These are phyloP conservation scores for Heliconius hortense DNA, from an alignment of 2,888 invertebrate species.

Conservation along the genomic window DNA sequence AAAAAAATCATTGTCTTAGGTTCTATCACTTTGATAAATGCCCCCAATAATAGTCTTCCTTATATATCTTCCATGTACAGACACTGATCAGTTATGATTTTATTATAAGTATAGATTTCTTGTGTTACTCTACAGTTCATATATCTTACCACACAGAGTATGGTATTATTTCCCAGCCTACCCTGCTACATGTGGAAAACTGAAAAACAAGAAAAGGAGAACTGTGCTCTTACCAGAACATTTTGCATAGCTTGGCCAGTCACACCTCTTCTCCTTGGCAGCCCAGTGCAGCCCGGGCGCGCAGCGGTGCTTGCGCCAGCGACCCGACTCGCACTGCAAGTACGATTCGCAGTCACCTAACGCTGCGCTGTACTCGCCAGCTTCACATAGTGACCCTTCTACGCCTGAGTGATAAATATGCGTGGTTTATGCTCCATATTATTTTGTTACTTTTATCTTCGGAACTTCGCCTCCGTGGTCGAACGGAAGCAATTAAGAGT, in stretches of 20 bases:
- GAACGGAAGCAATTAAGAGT: neutral
- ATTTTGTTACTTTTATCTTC: neutral
- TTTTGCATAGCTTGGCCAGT: slow-evolving; percentile 90
- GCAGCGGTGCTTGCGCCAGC: slow-evolving; percentile 87
- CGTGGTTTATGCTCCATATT: neutral
- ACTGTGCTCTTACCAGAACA: slow-evolving; percentile 73
- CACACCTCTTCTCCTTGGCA: slow-evolving; percentile 84
- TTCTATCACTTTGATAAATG: too few species aligned
- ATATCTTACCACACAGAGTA: too few species aligned
- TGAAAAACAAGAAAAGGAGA: neutral
- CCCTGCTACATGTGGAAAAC: too few species aligned
- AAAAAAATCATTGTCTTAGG: neutral
- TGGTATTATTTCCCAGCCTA: too few species aligned
- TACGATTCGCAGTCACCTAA: slow-evolving; percentile 88
- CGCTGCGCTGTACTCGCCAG: slow-evolving; percentile 82
- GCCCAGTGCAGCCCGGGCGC: slow-evolving; percentile 93
- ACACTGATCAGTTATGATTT: too few species aligned
- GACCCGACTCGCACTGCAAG: slow-evolving; percentile 88
- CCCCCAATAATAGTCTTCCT: too few species aligned
- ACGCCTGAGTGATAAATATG: slow-evolving; percentile 56
- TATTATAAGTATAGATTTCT: too few species aligned
- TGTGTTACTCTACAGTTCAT: too few species aligned
- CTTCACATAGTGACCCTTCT: slow-evolving; percentile 67
- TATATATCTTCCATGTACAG: too few species aligned
- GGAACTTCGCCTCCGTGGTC: too few species aligned